Conservation (phyloP, 2,113 vertebrate genomes). For the Struthio camelus region DNA sequence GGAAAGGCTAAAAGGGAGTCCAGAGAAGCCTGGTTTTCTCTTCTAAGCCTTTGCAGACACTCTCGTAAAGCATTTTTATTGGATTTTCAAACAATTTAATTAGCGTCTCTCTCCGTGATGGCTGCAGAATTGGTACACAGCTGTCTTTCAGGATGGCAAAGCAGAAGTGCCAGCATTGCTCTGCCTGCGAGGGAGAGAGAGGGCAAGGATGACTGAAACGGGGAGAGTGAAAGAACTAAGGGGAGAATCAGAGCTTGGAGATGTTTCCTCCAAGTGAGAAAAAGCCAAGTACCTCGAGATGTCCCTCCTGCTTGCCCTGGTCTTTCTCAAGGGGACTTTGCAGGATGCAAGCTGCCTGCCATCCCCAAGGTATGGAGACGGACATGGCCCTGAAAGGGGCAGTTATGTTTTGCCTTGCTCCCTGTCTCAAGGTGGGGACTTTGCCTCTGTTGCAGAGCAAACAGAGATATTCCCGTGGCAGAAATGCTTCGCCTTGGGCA, state of each 20-base stretch:
- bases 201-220: background rate
- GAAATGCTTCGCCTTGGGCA: background rate
- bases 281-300: background rate
- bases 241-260: background rate
- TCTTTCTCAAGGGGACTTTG: fast-evolving
- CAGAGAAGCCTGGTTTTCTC: conserved; percentile 38
- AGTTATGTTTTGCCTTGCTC: fast-evolving
- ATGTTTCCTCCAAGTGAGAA: background rate
- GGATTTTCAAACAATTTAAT: conserved; percentile 63
- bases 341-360: background rate
- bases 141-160: background rate
- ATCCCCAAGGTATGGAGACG: no score
- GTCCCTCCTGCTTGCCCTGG: background rate
- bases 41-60: conserved; percentile 52
- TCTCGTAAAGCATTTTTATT: conserved; percentile 67
- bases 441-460: background rate
- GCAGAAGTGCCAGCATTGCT: background rate
- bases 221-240: background rate
- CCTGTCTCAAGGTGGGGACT: fast-evolving
- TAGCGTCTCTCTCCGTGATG: background rate
- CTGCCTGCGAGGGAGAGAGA: fast-evolving
- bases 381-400: background rate
- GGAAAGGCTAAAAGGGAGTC: background rate
- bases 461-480: background rate
- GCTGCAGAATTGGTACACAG: conserved; percentile 3